Evolutionary conservation across 2,888 invertebrate species (phyloP), one percentile per base, ranked within the genome.

Genomic region (Stegophylla sp.): DNA sequence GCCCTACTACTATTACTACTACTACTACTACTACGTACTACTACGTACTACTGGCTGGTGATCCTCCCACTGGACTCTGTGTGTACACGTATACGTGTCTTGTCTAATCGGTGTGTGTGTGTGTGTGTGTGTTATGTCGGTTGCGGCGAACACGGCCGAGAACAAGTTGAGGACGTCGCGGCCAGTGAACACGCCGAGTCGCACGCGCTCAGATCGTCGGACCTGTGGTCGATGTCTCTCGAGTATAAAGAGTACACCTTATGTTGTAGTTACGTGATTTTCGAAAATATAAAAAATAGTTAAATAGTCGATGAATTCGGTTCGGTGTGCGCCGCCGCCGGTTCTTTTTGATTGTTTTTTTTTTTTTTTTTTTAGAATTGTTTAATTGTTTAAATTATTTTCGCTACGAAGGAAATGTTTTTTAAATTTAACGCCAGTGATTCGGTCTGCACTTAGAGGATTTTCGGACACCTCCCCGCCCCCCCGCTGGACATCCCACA

Each of bases 121-220:
- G 69, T 69, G 69, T 61, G 69, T 34, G 61, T 59, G 17, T 59
- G 76, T 59, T 66, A 28, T 67, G 67, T 56, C 45, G 77, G 77
- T 56, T 59, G 59, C 59, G 48, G 77, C 15, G 64, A 43, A 66
- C 67, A 20, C 76, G 75, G 76, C 64, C 66, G 76, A 77, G 69
- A 77, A 77, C 77, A 67, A 77, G 61, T 79, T 28, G 79, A 79
- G 71, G 79, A 71, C 79, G 79, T 79, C 71, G 79, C 48, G 71
- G n/a, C 69, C 48, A 79, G 79, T 79, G 79, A 79, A 71, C 71
- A 79, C 79, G 79, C 79, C 79, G 69, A 79, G 79, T 71, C 79
- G 79, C 79, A 79, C 79, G 79, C 79, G 79, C n/a, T 79, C 59
- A 71, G 77, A 63, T 61, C 71, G 79, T 61, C 69, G 48, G 51